Percentiles rank a stretch among this genome's conserved stretches.
phyloP scores from a whole-genome alignment of 1,140 invertebrate species.

The Drosophila bocqueti region DNA sequence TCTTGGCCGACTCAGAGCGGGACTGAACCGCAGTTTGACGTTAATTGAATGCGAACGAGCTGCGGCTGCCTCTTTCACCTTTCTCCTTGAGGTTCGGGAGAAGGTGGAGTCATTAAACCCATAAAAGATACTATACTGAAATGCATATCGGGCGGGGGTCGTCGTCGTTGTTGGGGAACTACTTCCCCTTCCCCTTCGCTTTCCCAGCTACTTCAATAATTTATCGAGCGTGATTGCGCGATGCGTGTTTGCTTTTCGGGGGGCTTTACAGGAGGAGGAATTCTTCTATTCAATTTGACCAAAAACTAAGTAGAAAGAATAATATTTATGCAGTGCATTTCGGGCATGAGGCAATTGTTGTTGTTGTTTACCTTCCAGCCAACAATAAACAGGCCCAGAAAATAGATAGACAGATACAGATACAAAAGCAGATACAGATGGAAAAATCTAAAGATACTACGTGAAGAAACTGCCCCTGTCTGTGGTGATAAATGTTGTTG shows the following conservation, averaged over 20 bases:
- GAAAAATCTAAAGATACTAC: conserved; percentile 20
- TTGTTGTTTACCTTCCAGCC: conserved; percentile 71
- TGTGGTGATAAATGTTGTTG: conserved; percentile 40
- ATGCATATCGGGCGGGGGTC: conserved; percentile 53
- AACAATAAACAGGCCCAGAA: conserved; percentile 51
- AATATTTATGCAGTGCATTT: conserved; percentile 78
- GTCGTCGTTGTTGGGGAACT: not conserved
- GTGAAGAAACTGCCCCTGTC: not conserved
- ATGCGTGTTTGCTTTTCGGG: conserved; percentile 30
- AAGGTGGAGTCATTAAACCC: conserved; percentile 72
- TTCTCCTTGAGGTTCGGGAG: conserved; percentile 28
- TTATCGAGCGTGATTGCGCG: conserved; percentile 70
- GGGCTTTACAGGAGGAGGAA: conserved; percentile 9
- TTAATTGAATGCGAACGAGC: conserved; percentile 79
- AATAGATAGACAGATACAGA: conserved; percentile 7
- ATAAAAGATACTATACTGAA: conserved; percentile 65
- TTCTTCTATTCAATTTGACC: conserved; percentile 43
- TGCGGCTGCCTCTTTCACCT: conserved; percentile 47
- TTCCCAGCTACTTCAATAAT: conserved; percentile 64
- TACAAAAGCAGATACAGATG: conserved; percentile 13
- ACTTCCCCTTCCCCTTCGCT: not conserved
- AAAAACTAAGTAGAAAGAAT: conserved; percentile 72
- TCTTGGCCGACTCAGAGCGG: conserved; percentile 1
- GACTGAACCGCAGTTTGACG: conserved; percentile 46
- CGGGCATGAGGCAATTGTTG: conserved; percentile 61